Base-by-base conservation (phyloP, 2,797 vertebrate species). In the Eidolon dupreanum region DNA sequence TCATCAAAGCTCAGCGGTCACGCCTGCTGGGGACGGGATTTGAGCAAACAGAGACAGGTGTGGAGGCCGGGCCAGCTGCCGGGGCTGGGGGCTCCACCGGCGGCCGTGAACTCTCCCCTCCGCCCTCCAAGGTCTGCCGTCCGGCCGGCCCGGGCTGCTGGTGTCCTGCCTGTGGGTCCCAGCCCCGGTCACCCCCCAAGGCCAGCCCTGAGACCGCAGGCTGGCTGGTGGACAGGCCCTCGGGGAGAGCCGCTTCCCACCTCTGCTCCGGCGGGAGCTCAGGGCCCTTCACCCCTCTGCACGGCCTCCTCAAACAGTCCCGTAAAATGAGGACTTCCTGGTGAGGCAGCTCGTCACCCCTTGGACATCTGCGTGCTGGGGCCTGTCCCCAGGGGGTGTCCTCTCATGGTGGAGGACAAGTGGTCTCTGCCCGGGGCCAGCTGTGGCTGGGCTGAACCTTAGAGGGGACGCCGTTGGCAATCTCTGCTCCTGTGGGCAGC, bases 21-120 rank as follows among this genome's bases (percentile, higher is more conserved):
- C 98, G 98, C 98, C 98, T 99, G 99, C 99, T 99, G 98, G 98
- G 98, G 98, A 99, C 98, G 98, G 98, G 99, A 99, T 99, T 99
- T 99, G 98, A 99, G 99, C 99, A 99, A 99, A 99, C 99, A 99
- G 98, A 97, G 98, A 99, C 99, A 99, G 99, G 99, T 99, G 99
- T 98, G 97, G 97, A 97, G 98, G 94, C 61, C 68, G 89, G 98
- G 98, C 98, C 98, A 98, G 98, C 98, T 98, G 98, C 98, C 75
- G 93, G 79, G 97, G 97, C 98, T 0, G 97, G 98, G 95, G 93
- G 96, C 91, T 97, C 97, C 70, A 93, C 93, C 93, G 96, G 97
- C 43, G 75, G 97, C 98, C 98, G 95, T 97, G 94, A 97, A 97
- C 97, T 10, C n/a, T 70, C 55, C n/a, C 66, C 53, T 38, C 28